Percentiles rank a stretch among this genome's conserved stretches.
These are phyloP conservation scores for Brachyrhaphis roseni DNA, from an alignment of 2,797 vertebrate genomes.

Conservation along the genomic window DNA sequence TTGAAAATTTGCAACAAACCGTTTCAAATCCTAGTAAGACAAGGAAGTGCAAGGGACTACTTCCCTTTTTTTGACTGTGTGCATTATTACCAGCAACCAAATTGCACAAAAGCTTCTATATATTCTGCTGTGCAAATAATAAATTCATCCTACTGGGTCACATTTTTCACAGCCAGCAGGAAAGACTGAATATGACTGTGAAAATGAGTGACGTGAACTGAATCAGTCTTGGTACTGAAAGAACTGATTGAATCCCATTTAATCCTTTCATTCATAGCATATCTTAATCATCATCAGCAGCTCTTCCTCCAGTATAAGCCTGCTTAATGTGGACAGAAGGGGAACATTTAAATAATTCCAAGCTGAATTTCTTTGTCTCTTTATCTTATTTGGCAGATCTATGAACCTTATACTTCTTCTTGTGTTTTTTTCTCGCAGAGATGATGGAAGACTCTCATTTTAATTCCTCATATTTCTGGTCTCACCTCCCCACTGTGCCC, in stretches of 20 bases:
- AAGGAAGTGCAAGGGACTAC: neutral
- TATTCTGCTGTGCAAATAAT: constrained; percentile 7
- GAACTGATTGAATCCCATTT: neutral
- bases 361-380: neutral
- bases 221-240: neutral
- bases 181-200: neutral
- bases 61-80: constrained; percentile 3
- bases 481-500: constrained; percentile 90
- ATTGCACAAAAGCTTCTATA: neutral
- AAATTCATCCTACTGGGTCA: neutral
- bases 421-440: constrained; percentile 58
- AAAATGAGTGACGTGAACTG: neutral
- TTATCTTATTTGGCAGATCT: neutral
- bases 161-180: constrained; percentile 14
- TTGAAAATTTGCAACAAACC: neutral
- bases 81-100: neutral
- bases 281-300: neutral
- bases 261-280: neutral
- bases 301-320: neutral
- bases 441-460: constrained; percentile 99
- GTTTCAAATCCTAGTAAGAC: neutral
- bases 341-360: neutral
- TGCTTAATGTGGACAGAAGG: neutral
- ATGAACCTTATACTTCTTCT: constrained; percentile 10
- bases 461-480: constrained; percentile 98